phyloP scores from a whole-genome alignment of 2,888 invertebrate genomes.

The Lepidochrysops patricia region DNA sequence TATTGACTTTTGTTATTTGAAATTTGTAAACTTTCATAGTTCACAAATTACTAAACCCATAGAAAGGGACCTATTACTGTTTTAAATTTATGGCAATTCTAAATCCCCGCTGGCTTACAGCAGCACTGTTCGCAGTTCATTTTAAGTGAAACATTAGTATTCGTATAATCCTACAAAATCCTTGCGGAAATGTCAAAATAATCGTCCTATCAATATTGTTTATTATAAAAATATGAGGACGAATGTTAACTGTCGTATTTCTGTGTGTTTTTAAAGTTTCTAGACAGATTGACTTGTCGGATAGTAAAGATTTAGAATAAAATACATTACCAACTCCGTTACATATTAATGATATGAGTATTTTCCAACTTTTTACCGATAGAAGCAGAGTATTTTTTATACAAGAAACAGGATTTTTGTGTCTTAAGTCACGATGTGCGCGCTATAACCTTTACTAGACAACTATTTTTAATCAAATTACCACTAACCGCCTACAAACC shows the following conservation, averaged over 20 bases:
- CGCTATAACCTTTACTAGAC: neutral
- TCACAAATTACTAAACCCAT: neutral
- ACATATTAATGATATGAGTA: too few species aligned
- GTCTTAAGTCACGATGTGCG: too few species aligned
- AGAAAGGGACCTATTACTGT: neutral
- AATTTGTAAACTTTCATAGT: neutral
- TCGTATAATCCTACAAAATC: slow-evolving; percentile 7
- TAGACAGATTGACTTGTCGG: neutral
- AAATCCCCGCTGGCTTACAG: slow-evolving; percentile 6
- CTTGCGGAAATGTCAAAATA: neutral
- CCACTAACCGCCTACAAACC: too few species aligned
- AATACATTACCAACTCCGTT: too few species aligned
- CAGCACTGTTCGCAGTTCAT: slow-evolving; percentile 7
- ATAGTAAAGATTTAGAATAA: too few species aligned
- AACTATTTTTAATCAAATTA: too few species aligned
- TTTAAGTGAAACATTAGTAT: slow-evolving; percentile 10
- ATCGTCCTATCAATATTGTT: neutral
- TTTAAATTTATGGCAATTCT: slow-evolving; percentile 6
- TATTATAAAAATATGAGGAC: neutral
- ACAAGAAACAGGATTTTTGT: too few species aligned
- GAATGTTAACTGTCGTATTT: neutral
- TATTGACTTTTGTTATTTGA: neutral
- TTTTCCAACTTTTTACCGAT: too few species aligned
- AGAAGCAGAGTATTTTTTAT: too few species aligned
- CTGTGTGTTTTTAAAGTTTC: neutral